These are phyloP conservation scores for Augochlora pura DNA, from an alignment of 1,140 invertebrate species.

Conservation along the genomic window DNA sequence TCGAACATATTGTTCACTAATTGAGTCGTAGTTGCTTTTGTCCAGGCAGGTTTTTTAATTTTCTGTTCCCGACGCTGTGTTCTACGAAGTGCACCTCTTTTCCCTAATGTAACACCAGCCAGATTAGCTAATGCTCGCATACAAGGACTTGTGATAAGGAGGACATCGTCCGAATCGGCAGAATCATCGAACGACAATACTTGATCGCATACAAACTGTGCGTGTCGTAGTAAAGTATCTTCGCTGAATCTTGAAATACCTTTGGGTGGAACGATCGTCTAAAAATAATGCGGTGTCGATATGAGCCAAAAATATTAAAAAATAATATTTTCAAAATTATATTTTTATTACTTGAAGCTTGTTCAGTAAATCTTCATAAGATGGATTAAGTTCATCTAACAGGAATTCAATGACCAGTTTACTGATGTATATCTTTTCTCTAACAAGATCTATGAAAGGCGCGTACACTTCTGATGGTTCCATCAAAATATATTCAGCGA, in stretches of 20 bases:
- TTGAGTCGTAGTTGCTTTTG: constrained; percentile 91
- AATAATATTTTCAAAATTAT: neutral
- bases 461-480: constrained; percentile 87
- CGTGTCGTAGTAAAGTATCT: constrained; percentile 89
- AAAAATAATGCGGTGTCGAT: constrained; percentile 31
- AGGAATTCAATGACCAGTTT: constrained; percentile 93
- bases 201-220: constrained; percentile 93
- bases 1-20: constrained; percentile 91
- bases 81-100: constrained; percentile 81
- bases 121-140: constrained; percentile 89
- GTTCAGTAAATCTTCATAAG: constrained; percentile 90
- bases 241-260: constrained; percentile 86
- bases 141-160: constrained; percentile 88
- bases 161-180: constrained; percentile 82
- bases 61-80: constrained; percentile 79
- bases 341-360: constrained; percentile 79
- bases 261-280: constrained; percentile 82
- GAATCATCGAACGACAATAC: constrained; percentile 87
- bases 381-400: constrained; percentile 85
- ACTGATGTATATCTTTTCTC: constrained; percentile 89
- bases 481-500: constrained; percentile 91
- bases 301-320: constrained; percentile 16
- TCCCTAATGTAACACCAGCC: constrained; percentile 88
- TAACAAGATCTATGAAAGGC: constrained; percentile 86
- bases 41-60: constrained; percentile 81